Evolutionary conservation across 2,797 vertebrate species (phyloP), one percentile per base, ranked within the genome.

Genomic region (Alca torda): DNA sequence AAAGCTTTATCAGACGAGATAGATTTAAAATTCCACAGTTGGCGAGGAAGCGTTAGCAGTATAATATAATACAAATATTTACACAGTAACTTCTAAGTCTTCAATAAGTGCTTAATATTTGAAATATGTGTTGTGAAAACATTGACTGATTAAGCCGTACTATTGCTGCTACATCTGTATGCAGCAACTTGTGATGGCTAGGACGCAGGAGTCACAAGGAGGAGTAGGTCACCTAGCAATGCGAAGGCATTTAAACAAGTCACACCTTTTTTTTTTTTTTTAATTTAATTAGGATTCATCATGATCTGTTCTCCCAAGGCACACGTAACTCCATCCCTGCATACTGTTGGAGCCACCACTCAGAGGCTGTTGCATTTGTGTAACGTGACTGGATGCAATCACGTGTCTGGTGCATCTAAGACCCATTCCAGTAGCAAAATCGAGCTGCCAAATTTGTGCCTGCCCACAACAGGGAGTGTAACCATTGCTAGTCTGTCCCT

Each of bases 91-190:
- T 96, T 96, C 93, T 94, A 88, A 96, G 94, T 96, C 92, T 96
- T 96, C 96, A 97, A 94, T 95, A 89, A 97, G 90, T 96, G 95
- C 95, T 91, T 96, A 96, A 93, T 96, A 96, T 93, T 96, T 96
- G 96, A 95, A 97, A 96, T 95, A 96, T 82, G 90, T 96, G 90
- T 97, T 96, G 96, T 97, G 96, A 96, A 97, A 97, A 96, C 93
- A 96, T 56, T 92, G 93, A 46, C 95, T 96, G 95, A 95, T 96
- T 95, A 93, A 96, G 90, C 92, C 0, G 4, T 96, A 76, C 50
- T 87, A 63, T 95, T 88, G 90, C 84, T 77, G 90, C 81, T 87
- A 79, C 93, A 95, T 95, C 95, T 97, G 94, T 91, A 80, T 92
- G 87, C 82, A 84, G 79, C 7, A 7, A 23, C 53, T 90, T 69